A percentile compares a stretch with the other conserved stretches of the same genome.
Evolutionary conservation across 2,113 vertebrate species (phyloP).

Genomic region (Tachycineta bicolor): DNA sequence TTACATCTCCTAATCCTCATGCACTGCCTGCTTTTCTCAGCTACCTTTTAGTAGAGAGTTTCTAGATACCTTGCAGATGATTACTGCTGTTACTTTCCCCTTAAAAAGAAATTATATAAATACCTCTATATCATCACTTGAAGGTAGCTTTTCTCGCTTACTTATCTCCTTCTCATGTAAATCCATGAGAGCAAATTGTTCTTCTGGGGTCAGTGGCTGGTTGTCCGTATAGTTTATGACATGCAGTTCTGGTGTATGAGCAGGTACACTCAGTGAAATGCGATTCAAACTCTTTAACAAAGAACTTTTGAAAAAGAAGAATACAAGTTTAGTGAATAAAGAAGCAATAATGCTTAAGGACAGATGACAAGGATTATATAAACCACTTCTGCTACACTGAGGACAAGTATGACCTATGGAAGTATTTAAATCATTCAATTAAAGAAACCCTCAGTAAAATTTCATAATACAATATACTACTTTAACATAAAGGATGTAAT

Average conservation of each 20-base stretch:
- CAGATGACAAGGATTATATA: neutral
- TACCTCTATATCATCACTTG: conserved; percentile 82
- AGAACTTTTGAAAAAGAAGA: neutral
- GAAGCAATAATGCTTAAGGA: neutral
- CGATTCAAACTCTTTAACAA: neutral
- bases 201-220: conserved; percentile 79
- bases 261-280: neutral
- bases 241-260: neutral
- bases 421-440: neutral
- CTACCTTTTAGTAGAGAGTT: neutral
- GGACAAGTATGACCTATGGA: neutral
- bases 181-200: conserved; percentile 84
- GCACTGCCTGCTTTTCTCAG: neutral
- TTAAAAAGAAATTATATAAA: neutral
- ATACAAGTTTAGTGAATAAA: neutral
- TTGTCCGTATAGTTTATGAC: conserved; percentile 12
- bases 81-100: neutral
- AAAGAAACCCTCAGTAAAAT: neutral
- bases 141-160: conserved; percentile 66
- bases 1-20: neutral
- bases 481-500: neutral
- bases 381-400: neutral
- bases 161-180: conserved; percentile 72
- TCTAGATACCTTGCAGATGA: neutral
- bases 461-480: neutral